These are phyloP conservation scores for Ligdia adustata DNA, from an alignment of 2,888 invertebrate genomes.

Conservation along the genomic window DNA sequence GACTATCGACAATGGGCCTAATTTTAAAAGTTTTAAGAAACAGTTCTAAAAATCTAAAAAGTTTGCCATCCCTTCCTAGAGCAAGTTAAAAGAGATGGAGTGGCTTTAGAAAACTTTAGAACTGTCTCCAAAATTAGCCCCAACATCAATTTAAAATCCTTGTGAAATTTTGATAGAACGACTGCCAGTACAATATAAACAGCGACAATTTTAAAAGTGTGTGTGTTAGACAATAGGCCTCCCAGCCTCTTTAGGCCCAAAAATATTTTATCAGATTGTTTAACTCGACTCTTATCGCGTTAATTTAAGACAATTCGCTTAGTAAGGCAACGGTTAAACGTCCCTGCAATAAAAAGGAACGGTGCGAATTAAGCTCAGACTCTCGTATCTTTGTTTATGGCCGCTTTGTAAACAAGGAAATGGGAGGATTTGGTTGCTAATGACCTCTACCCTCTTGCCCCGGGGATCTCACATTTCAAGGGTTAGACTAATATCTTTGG, in stretches of 20 bases:
- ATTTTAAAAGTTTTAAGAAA: too few species aligned
- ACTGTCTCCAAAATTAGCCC: too few species aligned
- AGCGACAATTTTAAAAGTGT: too few species aligned
- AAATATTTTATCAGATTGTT: constrained; percentile 2
- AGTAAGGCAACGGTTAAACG: constrained; percentile 4
- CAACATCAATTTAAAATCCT: too few species aligned
- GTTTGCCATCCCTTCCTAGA: too few species aligned
- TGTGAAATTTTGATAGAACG: too few species aligned
- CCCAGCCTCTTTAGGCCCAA: neutral
- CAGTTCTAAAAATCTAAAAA: too few species aligned
- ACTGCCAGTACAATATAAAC: too few species aligned
- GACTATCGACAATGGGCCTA: too few species aligned
- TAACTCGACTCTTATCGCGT: constrained; percentile 1
- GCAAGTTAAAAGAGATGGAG: too few species aligned
- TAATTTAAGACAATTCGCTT: constrained; percentile 9
- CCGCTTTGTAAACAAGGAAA: neutral
- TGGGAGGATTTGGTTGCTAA: neutral
- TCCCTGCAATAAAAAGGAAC: constrained; percentile 8
- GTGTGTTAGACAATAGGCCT: too few species aligned
- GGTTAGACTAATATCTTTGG: neutral
- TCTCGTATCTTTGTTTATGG: neutral
- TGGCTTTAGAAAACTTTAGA: too few species aligned
- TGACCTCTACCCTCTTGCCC: neutral
- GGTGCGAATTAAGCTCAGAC: constrained; percentile 3
- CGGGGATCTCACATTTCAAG: neutral